These are phyloP conservation scores for Heterodera filipjevi DNA, from an alignment of 2,888 invertebrate genomes.

Conservation along the genomic window DNA sequence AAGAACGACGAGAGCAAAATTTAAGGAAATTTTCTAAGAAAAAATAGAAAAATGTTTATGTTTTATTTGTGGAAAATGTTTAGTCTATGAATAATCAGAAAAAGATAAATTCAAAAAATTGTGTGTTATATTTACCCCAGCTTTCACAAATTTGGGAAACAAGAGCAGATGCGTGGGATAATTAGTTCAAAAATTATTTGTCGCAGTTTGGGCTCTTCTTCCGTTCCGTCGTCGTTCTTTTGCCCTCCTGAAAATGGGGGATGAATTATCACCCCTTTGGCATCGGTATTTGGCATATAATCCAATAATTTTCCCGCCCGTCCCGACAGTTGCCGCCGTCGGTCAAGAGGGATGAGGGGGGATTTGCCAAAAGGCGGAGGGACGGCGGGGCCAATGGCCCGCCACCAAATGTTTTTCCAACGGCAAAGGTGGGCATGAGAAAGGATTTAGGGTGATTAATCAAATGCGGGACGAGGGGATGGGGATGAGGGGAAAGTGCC, in stretches of 20 bases:
- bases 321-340: background rate
- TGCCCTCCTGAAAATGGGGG: constrained; percentile 7
- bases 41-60: too few relatives aligned
- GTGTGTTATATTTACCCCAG: too few relatives aligned
- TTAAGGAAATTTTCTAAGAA: too few relatives aligned
- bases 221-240: background rate
- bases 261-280: background rate
- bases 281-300: background rate
- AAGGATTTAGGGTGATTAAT: constrained; percentile 14
- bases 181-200: background rate
- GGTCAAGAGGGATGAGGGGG: background rate
- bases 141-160: too few relatives aligned
- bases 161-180: too few relatives aligned
- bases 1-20: too few relatives aligned
- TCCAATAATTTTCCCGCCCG: constrained; percentile 6
- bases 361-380: constrained; percentile 1
- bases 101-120: too few relatives aligned
- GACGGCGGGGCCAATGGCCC: background rate
- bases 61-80: too few relatives aligned
- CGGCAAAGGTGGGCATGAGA: constrained; percentile 12
- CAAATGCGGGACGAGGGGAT: constrained; percentile 6
- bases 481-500: background rate
- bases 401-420: constrained; percentile 5
- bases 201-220: background rate
- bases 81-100: too few relatives aligned